A percentile compares a stretch with the other conserved stretches of the same genome.
These are phyloP conservation scores for Beris chalybata DNA, from an alignment of 2,888 invertebrate species.

Conservation along the genomic window DNA sequence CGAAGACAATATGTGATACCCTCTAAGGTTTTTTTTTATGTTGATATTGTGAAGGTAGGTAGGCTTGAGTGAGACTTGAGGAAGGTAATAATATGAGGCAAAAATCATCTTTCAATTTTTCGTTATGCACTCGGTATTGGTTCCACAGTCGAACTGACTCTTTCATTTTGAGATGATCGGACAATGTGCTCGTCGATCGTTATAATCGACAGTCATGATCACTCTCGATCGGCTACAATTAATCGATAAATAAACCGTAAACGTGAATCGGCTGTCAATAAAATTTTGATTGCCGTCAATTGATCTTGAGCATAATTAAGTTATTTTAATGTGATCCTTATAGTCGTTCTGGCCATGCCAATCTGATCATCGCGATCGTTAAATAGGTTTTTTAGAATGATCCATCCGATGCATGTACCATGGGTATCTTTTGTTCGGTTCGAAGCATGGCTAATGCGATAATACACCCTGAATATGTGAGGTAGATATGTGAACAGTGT, in stretches of 20 bases:
- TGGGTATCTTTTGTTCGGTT: no score
- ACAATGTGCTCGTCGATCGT: slow-evolving; percentile 20
- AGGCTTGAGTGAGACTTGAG: not conserved
- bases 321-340: slow-evolving; percentile 32
- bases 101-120: slow-evolving; percentile 20
- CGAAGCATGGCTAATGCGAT: no score
- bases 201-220: slow-evolving; percentile 38
- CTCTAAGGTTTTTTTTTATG: no score
- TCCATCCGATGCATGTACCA: no score
- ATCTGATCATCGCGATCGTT: no score
- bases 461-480: no score
- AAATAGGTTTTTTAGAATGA: no score
- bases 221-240: slow-evolving; percentile 37
- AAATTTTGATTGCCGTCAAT: slow-evolving; percentile 40
- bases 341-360: no score
- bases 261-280: slow-evolving; percentile 39
- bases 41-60: no score
- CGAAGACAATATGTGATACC: slow-evolving; percentile 1
- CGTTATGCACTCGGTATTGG: slow-evolving; percentile 23
- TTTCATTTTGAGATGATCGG: slow-evolving; percentile 13
- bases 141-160: not conserved
- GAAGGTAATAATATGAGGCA: slow-evolving; percentile 4
- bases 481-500: no score
- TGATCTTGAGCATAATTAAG: slow-evolving; percentile 38
- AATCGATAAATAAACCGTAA: slow-evolving; percentile 40